phyloP scores from a whole-genome alignment of 2,113 vertebrate genomes.

The Macroglossus sobrinus region DNA sequence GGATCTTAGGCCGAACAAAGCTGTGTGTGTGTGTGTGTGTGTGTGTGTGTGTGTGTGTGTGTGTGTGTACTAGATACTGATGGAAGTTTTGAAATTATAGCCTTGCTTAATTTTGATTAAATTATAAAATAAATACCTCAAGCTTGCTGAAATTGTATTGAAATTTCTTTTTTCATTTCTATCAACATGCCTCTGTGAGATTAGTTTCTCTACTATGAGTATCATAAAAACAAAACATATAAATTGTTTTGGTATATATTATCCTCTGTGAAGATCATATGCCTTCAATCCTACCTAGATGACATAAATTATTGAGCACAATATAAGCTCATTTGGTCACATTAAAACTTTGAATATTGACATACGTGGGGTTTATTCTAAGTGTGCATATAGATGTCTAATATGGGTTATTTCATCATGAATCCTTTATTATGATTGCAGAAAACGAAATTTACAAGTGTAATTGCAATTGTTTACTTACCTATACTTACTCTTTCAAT shows the following conservation, averaged over 20 bases:
- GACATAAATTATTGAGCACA: neutral
- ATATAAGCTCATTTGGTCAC: neutral
- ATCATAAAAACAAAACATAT: neutral
- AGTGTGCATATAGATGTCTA: neutral
- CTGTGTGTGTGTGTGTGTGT: neutral
- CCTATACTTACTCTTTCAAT: neutral
- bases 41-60: neutral
- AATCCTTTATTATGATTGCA: neutral
- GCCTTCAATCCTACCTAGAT: neutral
- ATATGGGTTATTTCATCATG: neutral
- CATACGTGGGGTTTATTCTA: neutral
- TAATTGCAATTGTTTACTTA: neutral
- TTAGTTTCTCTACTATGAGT: neutral
- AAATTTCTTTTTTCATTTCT: neutral
- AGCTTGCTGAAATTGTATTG: neutral
- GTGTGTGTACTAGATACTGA: neutral
- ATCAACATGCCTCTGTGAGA: neutral
- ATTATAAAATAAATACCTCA: neutral
- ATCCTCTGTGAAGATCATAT: neutral
- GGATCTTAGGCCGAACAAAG: neutral
- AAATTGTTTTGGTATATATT: neutral
- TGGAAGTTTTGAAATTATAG: neutral
- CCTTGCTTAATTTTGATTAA: neutral
- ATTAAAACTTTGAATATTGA: neutral
- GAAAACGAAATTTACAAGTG: neutral